A percentile compares a stretch with the other conserved stretches of the same genome.
Conservation (phyloP, 2,797 vertebrate genomes). For the Loriculus beryllinus region DNA sequence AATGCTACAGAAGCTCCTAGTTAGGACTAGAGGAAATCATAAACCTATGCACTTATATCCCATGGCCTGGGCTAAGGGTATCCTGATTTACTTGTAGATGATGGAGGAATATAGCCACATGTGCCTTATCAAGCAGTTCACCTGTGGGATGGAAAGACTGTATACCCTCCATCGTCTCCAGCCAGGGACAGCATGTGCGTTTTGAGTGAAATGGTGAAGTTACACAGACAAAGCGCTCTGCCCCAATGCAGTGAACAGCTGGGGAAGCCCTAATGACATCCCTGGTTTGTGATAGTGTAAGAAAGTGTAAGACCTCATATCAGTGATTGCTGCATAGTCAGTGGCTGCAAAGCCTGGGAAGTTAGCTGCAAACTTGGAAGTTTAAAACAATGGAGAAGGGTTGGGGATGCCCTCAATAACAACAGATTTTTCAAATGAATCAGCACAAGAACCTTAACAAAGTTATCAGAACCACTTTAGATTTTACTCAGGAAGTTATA, state of each 20-base stretch:
- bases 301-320: not conserved
- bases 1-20: not conserved
- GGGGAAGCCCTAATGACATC: not conserved
- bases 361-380: not conserved
- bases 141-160: not conserved
- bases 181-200: rapidly evolving
- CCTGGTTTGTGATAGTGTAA: not conserved
- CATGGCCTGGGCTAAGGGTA: not conserved
- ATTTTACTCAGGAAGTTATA: not conserved
- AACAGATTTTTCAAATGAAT: not conserved
- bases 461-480: not conserved
- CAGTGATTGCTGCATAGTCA: not conserved
- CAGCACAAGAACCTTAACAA: not conserved
- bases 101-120: not conserved
- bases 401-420: not conserved
- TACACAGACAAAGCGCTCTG: not conserved
- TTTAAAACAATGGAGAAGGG: not conserved
- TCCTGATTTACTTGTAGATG: not conserved
- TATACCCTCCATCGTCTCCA: not conserved
- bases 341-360: not conserved
- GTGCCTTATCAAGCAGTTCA: not conserved
- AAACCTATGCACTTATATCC: not conserved
- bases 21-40: not conserved
- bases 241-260: not conserved
- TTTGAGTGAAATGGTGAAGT: not conserved